phyloP scores from a whole-genome alignment of 2,113 vertebrate species.

The Neofelis nebulosa region DNA sequence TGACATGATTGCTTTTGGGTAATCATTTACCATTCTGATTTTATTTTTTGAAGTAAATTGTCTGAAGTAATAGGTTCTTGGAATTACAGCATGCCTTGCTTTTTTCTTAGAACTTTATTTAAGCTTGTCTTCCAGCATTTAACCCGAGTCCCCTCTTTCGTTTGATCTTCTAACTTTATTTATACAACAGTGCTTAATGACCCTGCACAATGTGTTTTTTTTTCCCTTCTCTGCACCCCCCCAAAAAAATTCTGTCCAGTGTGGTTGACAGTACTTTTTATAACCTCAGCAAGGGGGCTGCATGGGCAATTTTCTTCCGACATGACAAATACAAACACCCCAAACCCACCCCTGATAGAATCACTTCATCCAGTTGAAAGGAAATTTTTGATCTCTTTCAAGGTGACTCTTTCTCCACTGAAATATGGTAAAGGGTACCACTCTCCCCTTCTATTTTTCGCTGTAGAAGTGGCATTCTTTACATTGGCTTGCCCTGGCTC shows the following conservation, averaged over 20 bases:
- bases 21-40: slow-evolving; percentile 99
- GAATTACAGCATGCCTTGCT: slow-evolving; percentile 92
- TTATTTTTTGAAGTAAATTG: slow-evolving; percentile 98
- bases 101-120: slow-evolving; percentile 92
- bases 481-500: not conserved
- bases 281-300: slow-evolving; percentile 88
- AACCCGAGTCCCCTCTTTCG: slow-evolving; percentile 90
- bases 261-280: slow-evolving; percentile 87
- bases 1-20: slow-evolving; percentile 99
- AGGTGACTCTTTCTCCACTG: slow-evolving; percentile 84
- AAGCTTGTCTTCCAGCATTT: slow-evolving; percentile 92
- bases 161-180: slow-evolving; percentile 93
- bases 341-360: slow-evolving; percentile 84
- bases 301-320: slow-evolving; percentile 86
- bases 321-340: slow-evolving; percentile 89
- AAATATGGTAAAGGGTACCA: slow-evolving; percentile 74
- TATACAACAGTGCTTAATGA: slow-evolving; percentile 93
- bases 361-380: slow-evolving; percentile 84
- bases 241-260: slow-evolving; percentile 83
- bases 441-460: slow-evolving; percentile 60
- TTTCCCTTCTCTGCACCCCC: slow-evolving; percentile 60
- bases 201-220: slow-evolving; percentile 83
- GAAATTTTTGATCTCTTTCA: slow-evolving; percentile 86
- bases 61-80: slow-evolving; percentile 95
- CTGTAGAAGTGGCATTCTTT: slow-evolving; percentile 29